phyloP scores from a whole-genome alignment of 2,113 vertebrate genomes.

The Pseudorectes ferrugineus region DNA sequence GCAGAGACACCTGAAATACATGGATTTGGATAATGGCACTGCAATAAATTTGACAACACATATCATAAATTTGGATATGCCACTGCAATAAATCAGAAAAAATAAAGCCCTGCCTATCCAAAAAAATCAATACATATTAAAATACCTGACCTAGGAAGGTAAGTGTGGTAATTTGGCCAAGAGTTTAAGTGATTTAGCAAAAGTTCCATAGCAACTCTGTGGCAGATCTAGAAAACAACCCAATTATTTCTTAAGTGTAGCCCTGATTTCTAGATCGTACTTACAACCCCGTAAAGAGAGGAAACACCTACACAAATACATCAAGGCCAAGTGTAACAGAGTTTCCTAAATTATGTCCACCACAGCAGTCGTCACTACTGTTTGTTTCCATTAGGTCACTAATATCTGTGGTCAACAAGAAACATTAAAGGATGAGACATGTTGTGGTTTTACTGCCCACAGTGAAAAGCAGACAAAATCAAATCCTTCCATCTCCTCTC shows the following conservation, averaged over 20 bases:
- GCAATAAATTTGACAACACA: too few species aligned
- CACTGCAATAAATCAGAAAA: not conserved
- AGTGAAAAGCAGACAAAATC: not conserved
- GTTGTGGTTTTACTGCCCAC: not conserved
- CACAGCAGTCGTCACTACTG: not conserved
- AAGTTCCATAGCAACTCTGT: not conserved
- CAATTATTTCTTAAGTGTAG: not conserved
- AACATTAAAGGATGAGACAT: not conserved
- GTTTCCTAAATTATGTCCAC: not conserved
- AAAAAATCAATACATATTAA: not conserved
- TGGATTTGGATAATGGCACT: not conserved
- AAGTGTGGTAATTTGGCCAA: not conserved
- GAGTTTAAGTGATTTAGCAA: not conserved
- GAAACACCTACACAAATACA: not conserved
- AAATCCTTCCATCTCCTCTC: not conserved
- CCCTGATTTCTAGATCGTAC: not conserved
- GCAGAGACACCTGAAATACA: too few species aligned
- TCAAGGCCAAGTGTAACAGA: not conserved
- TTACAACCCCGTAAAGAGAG: not conserved
- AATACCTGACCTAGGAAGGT: not conserved
- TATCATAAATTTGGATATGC: not conserved
- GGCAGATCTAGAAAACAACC: not conserved
- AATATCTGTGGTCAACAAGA: not conserved
- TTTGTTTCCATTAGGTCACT: not conserved
- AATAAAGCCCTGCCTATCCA: not conserved